Conservation (phyloP, 1,140 invertebrate genomes). For the Tetramorium parvispinum region DNA sequence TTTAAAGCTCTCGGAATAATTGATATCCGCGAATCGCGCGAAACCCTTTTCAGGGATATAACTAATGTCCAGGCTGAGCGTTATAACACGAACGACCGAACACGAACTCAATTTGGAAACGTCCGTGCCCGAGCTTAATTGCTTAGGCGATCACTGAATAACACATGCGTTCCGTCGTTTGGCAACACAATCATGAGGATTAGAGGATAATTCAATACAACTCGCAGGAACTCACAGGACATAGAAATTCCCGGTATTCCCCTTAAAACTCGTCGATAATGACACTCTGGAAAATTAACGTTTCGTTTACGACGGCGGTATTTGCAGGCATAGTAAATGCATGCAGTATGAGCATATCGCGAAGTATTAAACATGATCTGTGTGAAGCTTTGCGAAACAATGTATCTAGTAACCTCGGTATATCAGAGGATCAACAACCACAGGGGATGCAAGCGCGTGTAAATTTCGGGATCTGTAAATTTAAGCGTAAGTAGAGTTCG, state of each 20-base stretch:
- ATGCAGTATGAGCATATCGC: constrained; percentile 14
- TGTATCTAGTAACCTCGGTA: constrained; percentile 24
- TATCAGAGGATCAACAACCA: constrained; percentile 45
- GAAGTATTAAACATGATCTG: constrained; percentile 34
- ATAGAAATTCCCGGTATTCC: constrained; percentile 39
- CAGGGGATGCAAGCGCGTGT: constrained; percentile 4
- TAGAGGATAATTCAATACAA: constrained; percentile 46
- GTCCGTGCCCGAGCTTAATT: constrained; percentile 64
- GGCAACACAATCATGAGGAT: constrained; percentile 54
- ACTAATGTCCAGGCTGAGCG: constrained; percentile 57
- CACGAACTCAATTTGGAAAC: constrained; percentile 63
- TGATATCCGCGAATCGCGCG: constrained; percentile 55
- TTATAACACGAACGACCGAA: constrained; percentile 59
- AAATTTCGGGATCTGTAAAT: constrained; percentile 46
- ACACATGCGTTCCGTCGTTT: constrained; percentile 68
- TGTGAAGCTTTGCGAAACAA: constrained; percentile 31
- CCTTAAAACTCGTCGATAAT: constrained; percentile 46
- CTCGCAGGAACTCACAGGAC: constrained; percentile 19
- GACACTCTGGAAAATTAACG: constrained; percentile 31
- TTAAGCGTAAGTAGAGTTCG: constrained; percentile 40
- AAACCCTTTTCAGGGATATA: constrained; percentile 49
- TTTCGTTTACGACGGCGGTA: constrained; percentile 20
- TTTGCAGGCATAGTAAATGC: constrained; percentile 2
- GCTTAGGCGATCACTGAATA: constrained; percentile 72
- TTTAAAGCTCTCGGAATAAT: constrained; percentile 51